phyloP scores from a whole-genome alignment of 2,797 vertebrate genomes.

The Enteromius anoplus region DNA sequence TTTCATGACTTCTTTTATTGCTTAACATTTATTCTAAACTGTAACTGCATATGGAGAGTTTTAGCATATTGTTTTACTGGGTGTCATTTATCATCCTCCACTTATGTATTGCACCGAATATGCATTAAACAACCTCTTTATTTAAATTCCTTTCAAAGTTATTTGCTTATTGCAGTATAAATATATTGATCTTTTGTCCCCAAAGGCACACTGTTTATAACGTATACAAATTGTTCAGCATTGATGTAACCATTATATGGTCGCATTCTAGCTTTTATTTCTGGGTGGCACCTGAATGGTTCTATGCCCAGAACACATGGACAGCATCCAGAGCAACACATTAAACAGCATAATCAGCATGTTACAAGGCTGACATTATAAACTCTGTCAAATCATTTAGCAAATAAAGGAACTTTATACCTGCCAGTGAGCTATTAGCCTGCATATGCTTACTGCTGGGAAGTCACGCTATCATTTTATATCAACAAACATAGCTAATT shows the following conservation, averaged over 20 bases:
- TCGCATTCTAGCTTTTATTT: neutral
- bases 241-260: neutral
- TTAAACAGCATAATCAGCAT: conserved; percentile 23
- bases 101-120: neutral
- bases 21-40: neutral
- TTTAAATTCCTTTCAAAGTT: neutral
- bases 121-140: neutral
- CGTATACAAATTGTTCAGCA: neutral
- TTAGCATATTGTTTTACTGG: neutral
- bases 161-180: neutral
- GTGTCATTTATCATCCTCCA: neutral
- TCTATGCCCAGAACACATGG: conserved; percentile 24
- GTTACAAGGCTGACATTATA: conserved; percentile 37
- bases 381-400: conserved; percentile 17
- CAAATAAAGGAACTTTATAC: conserved; percentile 5
- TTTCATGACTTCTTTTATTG: neutral
- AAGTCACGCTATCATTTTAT: conserved; percentile 14
- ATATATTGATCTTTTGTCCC: neutral
- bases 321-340: conserved; percentile 22
- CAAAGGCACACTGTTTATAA: neutral
- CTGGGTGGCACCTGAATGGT: conserved; percentile 24
- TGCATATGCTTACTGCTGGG: neutral
- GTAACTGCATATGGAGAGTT: neutral
- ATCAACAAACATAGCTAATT: neutral
- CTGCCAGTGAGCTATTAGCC: conserved; percentile 28